phyloP scores from a whole-genome alignment of 2,888 invertebrate species.

The Nemoura dubitans region DNA sequence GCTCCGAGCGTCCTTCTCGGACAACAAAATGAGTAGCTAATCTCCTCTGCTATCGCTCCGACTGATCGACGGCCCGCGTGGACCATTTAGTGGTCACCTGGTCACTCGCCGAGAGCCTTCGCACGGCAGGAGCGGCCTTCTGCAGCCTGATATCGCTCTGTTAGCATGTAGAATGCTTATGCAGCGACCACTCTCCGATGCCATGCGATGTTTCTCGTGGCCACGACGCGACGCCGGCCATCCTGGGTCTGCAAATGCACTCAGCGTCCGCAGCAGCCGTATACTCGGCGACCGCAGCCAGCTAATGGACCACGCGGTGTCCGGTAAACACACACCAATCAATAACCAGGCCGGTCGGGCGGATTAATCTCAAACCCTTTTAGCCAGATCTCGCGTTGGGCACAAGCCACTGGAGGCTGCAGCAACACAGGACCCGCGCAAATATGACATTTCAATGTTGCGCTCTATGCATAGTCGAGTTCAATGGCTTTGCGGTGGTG shows the following conservation, averaged over 20 bases:
- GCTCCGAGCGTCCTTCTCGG: too few relatives aligned
- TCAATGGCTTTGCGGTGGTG: not conserved
- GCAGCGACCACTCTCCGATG: not conserved
- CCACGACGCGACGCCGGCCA: too few relatives aligned
- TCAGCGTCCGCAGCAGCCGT: too few relatives aligned
- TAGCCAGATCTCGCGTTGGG: not conserved
- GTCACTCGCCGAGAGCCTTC: conserved; percentile 8
- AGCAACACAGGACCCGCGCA: not conserved
- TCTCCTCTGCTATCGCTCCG: not conserved
- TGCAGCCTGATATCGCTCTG: not conserved
- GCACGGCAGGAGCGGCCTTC: not conserved
- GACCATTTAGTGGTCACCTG: not conserved
- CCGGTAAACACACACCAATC: not conserved
- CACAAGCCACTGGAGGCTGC: not conserved
- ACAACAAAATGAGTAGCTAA: not conserved
- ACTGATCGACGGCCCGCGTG: not conserved
- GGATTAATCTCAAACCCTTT: conserved; percentile 18
- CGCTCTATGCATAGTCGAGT: not conserved
- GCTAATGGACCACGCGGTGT: not conserved
- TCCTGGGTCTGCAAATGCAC: too few relatives aligned
- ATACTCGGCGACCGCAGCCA: not conserved
- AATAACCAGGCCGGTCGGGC: not conserved
- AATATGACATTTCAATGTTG: not conserved
- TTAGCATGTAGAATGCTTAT: not conserved
- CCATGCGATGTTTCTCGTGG: not conserved